Base-by-base conservation (phyloP, 2,888 invertebrate genomes). In the Drosophila phalerata region DNA sequence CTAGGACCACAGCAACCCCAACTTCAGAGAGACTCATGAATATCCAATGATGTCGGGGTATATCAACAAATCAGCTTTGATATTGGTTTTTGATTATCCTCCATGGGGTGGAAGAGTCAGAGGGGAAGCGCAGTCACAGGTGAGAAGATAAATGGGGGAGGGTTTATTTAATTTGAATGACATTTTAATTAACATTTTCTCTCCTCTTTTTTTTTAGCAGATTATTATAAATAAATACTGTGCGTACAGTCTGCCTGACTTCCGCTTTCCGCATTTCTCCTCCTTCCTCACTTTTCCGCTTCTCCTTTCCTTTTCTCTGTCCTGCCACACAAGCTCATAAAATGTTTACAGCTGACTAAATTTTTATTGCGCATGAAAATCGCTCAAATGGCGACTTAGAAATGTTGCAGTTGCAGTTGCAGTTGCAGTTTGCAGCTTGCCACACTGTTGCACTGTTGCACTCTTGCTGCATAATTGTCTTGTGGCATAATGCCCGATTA, bases 61-160 rank as follows among this genome's bases (percentile, higher is more conserved):
- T 53, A 51, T 63, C 69, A 38, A 42, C 66, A 77, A 75, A 87
- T 85, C 78, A 69, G 78, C 72, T 70, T 66, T 69, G 70, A 79
- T 88, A 88, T 85, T 81, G 85, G 71, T 67, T 74, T 87, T 82
- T 82, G 83, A 88, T 87, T 88, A 85, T 85, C 45, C 43, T 37
- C 15, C 40, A n/a, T 25, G 15, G 15, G 3, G 5, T 15, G 10
- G 5, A 6, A 19, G 2, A 11, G 9, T 19, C n/a, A 10, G 5
- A 1, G 10, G 15, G 51, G 1, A 40, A 22, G 48, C n/a, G 30
- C n/a, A 42, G 42, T 4, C 32, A 11, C 48, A 30, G 8, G 9
- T 9, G 30, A 9, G 30, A 30, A 15, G 3, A 17, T 10, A 11
- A 11, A 0, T 13, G 13, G 17, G 19, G n/a, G 3, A 0, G 17